Evolutionary conservation across 2,888 invertebrate species (phyloP).

Genomic region (Epsilonema sp.): DNA sequence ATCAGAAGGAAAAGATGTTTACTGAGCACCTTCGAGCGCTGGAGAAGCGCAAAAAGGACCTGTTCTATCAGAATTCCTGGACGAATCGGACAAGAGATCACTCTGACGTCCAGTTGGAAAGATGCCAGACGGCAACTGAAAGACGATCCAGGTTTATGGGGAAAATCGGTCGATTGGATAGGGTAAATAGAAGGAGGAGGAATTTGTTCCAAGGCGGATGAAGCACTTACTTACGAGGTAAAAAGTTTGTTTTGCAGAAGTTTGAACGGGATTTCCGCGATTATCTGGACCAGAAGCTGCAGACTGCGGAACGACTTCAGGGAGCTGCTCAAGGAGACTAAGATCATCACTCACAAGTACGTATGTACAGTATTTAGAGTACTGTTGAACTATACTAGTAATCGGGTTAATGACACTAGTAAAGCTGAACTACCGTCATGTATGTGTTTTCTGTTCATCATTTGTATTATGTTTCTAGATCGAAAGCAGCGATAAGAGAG

Average conservation of each 20-base stretch:
- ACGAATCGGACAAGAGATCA: slow-evolving; percentile 42
- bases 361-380: slow-evolving; percentile 9
- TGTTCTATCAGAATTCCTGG: slow-evolving; percentile 40
- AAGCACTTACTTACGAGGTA: too few species aligned
- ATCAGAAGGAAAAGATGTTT: slow-evolving; percentile 80
- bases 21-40: slow-evolving; percentile 60
- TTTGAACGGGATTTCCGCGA: slow-evolving; percentile 90
- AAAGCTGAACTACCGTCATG: too few species aligned
- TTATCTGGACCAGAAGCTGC: slow-evolving; percentile 75
- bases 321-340: slow-evolving; percentile 72
- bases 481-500: slow-evolving; percentile 55
- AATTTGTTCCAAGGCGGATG: too few species aligned
- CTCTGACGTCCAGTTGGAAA: slow-evolving; percentile 64
- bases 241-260: slow-evolving; percentile 44
- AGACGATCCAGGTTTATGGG: slow-evolving; percentile 60
- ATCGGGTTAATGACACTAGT: too few species aligned
- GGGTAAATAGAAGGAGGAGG: too few species aligned
- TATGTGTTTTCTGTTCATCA: background rate
- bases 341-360: slow-evolving; percentile 72
- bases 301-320: slow-evolving; percentile 67
- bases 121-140: slow-evolving; percentile 54
- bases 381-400: too few species aligned
- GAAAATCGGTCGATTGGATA: too few species aligned
- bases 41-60: slow-evolving; percentile 19
- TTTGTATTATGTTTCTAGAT: slow-evolving; percentile 18